These are phyloP conservation scores for Cheumatopsyche charites DNA, from an alignment of 1,140 invertebrate species.

Conservation along the genomic window DNA sequence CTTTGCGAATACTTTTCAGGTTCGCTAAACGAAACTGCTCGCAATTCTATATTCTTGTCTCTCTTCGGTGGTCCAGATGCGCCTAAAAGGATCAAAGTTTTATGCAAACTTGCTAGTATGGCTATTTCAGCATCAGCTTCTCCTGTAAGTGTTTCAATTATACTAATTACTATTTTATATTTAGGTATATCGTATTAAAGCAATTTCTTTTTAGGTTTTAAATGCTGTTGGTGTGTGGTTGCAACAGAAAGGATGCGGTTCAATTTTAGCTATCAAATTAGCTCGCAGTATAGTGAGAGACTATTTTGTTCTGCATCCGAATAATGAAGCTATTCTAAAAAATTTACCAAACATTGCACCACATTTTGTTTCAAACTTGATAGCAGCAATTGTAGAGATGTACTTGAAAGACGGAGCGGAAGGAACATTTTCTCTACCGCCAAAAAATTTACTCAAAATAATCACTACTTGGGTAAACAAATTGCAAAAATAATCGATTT, in stretches of 20 bases:
- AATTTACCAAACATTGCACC: conserved; percentile 72
- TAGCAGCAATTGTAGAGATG: conserved; percentile 80
- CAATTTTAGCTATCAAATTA: conserved; percentile 70
- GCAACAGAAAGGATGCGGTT: conserved; percentile 82
- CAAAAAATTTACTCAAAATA: conserved; percentile 66
- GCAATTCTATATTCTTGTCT: conserved; percentile 81
- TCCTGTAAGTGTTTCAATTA: conserved; percentile 57
- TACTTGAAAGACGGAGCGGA: conserved; percentile 63
- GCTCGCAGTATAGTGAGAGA: conserved; percentile 78
- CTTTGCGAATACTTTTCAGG: conserved; percentile 76
- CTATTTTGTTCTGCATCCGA: conserved; percentile 75
- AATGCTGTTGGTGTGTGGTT: conserved; percentile 83
- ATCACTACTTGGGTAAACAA: conserved; percentile 68
- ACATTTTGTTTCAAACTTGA: conserved; percentile 80
- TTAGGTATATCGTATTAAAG: not conserved
- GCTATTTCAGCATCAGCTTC: conserved; percentile 76
- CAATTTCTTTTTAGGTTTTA: conserved; percentile 59
- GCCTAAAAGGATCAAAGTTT: conserved; percentile 68
- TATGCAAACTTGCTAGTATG: conserved; percentile 80
- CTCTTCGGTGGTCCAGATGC: conserved; percentile 75
- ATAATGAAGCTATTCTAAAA: conserved; percentile 68
- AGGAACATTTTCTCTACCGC: conserved; percentile 59
- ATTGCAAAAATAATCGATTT: too few species aligned
- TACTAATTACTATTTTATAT: not conserved
- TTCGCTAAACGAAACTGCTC: conserved; percentile 71